Percentiles rank a stretch among this genome's conserved stretches.
Evolutionary conservation across 2,113 vertebrate species (phyloP).

Genomic region (Saimiri boliviensis): DNA sequence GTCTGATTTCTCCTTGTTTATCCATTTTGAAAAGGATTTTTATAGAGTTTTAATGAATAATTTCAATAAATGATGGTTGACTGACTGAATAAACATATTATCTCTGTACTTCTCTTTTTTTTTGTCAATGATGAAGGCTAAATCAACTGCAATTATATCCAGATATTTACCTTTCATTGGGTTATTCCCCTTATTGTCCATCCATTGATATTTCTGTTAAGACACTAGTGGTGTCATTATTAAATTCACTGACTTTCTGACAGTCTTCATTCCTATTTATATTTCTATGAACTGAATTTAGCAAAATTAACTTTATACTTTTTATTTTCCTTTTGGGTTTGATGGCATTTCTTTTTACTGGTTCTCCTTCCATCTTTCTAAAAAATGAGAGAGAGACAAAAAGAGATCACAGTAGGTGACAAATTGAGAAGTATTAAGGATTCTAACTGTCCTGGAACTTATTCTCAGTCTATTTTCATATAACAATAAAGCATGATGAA

Average conservation of each 20-base stretch:
- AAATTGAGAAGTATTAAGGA: background rate
- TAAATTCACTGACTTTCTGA: background rate
- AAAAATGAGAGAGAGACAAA: background rate
- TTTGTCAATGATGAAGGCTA: background rate
- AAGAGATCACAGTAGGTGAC: background rate
- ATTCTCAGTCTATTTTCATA: background rate
- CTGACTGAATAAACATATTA: background rate
- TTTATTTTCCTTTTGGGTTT: background rate
- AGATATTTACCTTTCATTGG: background rate
- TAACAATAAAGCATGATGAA: background rate
- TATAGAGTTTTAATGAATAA: background rate
- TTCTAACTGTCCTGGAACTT: background rate
- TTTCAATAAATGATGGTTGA: background rate
- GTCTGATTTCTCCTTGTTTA: background rate
- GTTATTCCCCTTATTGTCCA: background rate
- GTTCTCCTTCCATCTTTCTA: background rate
- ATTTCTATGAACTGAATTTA: background rate
- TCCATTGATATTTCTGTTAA: background rate
- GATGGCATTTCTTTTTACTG: no score
- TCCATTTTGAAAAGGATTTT: background rate
- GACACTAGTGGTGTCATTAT: background rate
- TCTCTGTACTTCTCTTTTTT: background rate
- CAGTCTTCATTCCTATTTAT: background rate
- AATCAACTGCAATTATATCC: background rate
- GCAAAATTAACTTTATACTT: background rate